phyloP scores from a whole-genome alignment of 2,113 vertebrate species.

The Egretta garzetta region DNA sequence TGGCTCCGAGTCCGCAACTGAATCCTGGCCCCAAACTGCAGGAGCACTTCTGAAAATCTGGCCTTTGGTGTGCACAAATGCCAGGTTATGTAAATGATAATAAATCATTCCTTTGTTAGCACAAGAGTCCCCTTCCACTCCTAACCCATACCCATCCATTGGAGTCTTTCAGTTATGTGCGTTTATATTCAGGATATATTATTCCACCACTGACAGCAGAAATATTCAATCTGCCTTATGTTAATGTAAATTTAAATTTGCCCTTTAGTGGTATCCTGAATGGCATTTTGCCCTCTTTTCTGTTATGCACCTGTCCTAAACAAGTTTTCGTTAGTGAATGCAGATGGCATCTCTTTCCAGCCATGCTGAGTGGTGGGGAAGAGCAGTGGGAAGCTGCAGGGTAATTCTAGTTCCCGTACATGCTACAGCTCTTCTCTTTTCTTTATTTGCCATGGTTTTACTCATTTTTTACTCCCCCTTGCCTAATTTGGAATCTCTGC shows the following conservation, averaged over 20 bases:
- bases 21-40: constrained; percentile 38
- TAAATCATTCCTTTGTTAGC: constrained; percentile 54
- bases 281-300: constrained; percentile 31
- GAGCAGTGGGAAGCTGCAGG: constrained; percentile 40
- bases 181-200: not conserved
- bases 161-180: not conserved
- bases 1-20: not conserved
- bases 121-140: not conserved
- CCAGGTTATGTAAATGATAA: constrained; percentile 50
- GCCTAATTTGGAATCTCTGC: not conserved
- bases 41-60: constrained; percentile 25
- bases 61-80: constrained; percentile 44
- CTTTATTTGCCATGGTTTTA: constrained; percentile 10
- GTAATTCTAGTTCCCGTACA: not conserved
- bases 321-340: constrained; percentile 61
- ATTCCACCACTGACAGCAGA: not conserved
- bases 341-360: constrained; percentile 51
- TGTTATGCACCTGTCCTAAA: constrained; percentile 45
- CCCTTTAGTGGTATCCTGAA: constrained; percentile 33
- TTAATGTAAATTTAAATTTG: constrained; percentile 13
- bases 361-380: not conserved
- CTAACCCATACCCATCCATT: not conserved
- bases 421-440: not conserved
- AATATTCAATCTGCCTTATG: constrained; percentile 17
- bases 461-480: not conserved